Evolutionary conservation across 1,140 invertebrate genomes (phyloP).

Genomic region (Drosophila parvula): DNA sequence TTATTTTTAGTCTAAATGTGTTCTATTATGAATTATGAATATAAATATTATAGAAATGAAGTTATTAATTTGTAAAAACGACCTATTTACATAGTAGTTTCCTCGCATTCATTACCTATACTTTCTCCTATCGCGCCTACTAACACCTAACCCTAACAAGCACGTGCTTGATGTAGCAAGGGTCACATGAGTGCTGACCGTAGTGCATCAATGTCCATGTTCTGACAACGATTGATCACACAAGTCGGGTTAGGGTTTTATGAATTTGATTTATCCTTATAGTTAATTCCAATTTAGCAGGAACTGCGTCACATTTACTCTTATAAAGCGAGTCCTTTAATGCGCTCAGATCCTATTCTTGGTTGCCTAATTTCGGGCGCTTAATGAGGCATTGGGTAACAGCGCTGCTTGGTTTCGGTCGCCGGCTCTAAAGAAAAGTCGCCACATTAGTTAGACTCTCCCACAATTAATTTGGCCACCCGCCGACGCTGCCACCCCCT

Average conservation of each 20-base stretch:
- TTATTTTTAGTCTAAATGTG: neutral
- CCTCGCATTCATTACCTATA: too few relatives aligned
- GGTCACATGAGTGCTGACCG: too few relatives aligned
- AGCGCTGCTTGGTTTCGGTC: conserved; percentile 6
- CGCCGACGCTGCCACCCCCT: conserved; percentile 2
- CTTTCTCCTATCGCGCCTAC: too few relatives aligned
- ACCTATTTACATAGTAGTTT: too few relatives aligned
- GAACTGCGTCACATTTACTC: neutral
- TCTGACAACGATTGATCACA: too few relatives aligned
- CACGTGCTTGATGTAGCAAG: too few relatives aligned
- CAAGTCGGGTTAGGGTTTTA: neutral
- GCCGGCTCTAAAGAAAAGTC: conserved; percentile 7
- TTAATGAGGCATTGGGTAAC: conserved; percentile 68
- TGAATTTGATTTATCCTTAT: neutral
- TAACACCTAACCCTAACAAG: too few relatives aligned
- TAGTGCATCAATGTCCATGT: too few relatives aligned
- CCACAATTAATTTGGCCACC: conserved; percentile 66
- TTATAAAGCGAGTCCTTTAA: conserved; percentile 3
- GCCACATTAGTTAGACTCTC: conserved; percentile 68
- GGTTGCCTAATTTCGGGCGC: conserved; percentile 49
- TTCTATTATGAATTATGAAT: too few relatives aligned
- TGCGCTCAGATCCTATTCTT: conserved; percentile 8
- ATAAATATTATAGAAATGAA: too few relatives aligned
- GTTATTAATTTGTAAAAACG: too few relatives aligned
- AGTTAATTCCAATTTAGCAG: neutral